Base-by-base conservation (phyloP, 1,140 invertebrate genomes). In the Lucilia sericata region DNA sequence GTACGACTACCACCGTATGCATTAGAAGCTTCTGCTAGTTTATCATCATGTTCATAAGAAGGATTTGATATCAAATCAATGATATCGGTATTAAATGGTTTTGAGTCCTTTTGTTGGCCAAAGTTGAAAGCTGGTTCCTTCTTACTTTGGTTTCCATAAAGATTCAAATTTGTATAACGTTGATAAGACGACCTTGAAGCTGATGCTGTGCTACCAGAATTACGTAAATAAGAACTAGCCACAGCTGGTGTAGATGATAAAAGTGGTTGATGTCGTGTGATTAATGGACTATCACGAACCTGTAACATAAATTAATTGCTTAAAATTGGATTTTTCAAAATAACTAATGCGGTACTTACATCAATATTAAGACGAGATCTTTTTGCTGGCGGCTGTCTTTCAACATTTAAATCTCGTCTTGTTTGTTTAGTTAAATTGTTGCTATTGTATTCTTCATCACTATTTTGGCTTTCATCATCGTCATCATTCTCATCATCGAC, bases 81-180 rank as follows among this genome's bases (percentile, higher is more conserved):
- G 21, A 82, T 82, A 65, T 82, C 51, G 19, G 81, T 60, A 34
- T 17, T 70, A 7, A 82, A 14, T 75, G 17, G 49, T 65, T 13
- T 82, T 14, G 10, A 25, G 3, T 17, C 49, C 51, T 74, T 9
- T 13, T 42, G 70, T n/a, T 25, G 34, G 12, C 83, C 82, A 80
- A 89, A 89, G 84, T 88, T 88, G 51, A 84, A 89, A 47, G 86
- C 87, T 76, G 88, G 86, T 36, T 89, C 88, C 19, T 88, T 88
- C 30, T 87, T 85, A 60, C 84, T 85, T 84, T 86, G 88, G 84
- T 83, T 55, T 1, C 82, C 65, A 49, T 86, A 88, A 17, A 87
- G 85, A 70, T 89, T 89, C 76, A 87, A 75, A 55, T 85, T 80
- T 19, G 84, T 82, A 74, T 86, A 84, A 0, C 88, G 88, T 76